Conservation (phyloP, 2,113 vertebrate genomes). For the Aspidoscelis tigris region DNA sequence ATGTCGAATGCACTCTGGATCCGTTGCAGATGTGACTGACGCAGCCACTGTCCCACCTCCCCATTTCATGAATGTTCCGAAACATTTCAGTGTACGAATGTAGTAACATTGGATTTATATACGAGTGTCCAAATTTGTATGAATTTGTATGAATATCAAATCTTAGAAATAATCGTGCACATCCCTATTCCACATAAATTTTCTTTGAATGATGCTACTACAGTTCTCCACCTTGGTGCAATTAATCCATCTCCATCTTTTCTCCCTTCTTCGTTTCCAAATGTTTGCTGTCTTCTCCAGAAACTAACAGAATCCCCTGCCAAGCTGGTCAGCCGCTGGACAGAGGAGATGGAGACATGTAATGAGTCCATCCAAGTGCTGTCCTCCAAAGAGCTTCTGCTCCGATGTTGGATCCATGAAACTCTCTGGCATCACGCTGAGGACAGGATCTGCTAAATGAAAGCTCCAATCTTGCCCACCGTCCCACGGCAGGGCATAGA, state of each 20-base stretch:
- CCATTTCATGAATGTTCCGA: too few relatives aligned
- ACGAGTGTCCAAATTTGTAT: too few relatives aligned
- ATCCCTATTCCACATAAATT: too few relatives aligned
- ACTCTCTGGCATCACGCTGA: neutral
- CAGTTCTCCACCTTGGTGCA: neutral
- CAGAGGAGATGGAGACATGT: constrained; percentile 22
- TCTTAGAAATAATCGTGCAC: too few relatives aligned
- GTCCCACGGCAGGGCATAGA: neutral
- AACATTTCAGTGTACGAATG: too few relatives aligned
- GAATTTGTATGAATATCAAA: too few relatives aligned
- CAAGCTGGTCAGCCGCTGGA: neutral
- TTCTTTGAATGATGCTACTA: too few relatives aligned
- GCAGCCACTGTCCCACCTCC: too few relatives aligned
- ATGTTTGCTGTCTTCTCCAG: neutral
- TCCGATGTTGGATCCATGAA: constrained; percentile 23
- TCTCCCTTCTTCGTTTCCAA: neutral
- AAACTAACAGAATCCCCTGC: constrained; percentile 31
- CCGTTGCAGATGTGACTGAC: too few relatives aligned
- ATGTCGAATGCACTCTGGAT: too few relatives aligned
- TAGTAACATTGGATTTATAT: too few relatives aligned
- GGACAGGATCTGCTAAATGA: neutral
- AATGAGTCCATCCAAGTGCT: constrained; percentile 22
- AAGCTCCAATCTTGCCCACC: neutral
- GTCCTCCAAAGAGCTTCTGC: neutral
- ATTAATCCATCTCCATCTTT: neutral